Base-by-base conservation (phyloP, 2,888 invertebrate genomes). In the Harpalus rufipes region DNA sequence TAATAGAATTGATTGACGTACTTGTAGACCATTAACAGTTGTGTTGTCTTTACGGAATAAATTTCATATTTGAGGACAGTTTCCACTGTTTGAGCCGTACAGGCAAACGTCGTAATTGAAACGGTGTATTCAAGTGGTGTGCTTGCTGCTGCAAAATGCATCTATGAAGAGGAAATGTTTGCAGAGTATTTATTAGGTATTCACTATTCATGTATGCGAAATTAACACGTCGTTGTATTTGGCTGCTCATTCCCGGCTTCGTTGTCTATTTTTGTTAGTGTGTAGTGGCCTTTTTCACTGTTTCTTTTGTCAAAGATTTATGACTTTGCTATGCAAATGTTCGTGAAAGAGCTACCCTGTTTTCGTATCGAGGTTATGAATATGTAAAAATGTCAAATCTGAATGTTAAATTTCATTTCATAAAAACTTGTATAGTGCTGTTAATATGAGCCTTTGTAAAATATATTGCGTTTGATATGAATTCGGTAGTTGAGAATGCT, bases 311-410 rank as follows among this genome's bases (percentile, higher is more conserved):
- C 59, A 51, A 74, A 83, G 82, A 83, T 83, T 83, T 83, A 83
- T 83, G 58, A 83, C 68, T 72, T 83, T 74, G 59, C 74, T 83
- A 83, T 83, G 82, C 74, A 83, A 83, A 83, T 83, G 59, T 72
- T 74, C 72, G 68, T 68, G 74, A 56, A 82, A 65, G 21, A 51
- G 82, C 74, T 56, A 83, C 72, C 58, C 68, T 83, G 74, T 32
- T 83, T 83, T 74, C 56, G 58, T 59, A 59, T 74, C 72, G 78
- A 25, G 32, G 74, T 59, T 83, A 83, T 83, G 82, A 83, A 83
- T 83, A 83, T 83, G 82, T 72, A 81, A 83, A 72, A 74, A 44
- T 83, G 82, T 83, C 82, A 83, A 72, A 83, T 83, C 58, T 83
- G 72, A 83, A 83, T 83, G 74, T 74, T 83, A 74, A 68, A 83